Base-by-base conservation (phyloP, 2,888 invertebrate genomes). In the Eristalis intricaria region DNA sequence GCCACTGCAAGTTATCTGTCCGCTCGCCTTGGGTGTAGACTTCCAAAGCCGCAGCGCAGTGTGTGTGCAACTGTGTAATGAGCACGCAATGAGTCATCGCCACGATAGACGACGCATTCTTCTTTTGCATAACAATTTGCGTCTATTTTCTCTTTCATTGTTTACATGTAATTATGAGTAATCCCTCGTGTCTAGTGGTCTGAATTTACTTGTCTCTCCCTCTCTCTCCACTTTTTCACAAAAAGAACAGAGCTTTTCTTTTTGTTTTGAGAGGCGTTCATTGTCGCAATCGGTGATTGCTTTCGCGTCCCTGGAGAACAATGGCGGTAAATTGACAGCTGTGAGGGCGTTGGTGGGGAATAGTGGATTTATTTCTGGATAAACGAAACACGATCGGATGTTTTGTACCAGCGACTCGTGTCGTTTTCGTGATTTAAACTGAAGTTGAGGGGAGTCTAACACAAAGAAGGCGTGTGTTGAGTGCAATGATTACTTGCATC, bases 41-140 rank as follows among this genome's bases (percentile, higher is more conserved):
- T 63, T n/a, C 63, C 26, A 26, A 0, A 32, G 29, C 29, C 29
- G 29, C 50, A 66, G 60, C n/a, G n/a, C n/a, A n/a, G n/a, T n/a
- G n/a, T 38, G 35, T 29, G 43, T 56, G 32, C 56, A 64, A 32
- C 32, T 60, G 23, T 29, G 60, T 26, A 38, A 38, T 38, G 38
- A 70, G 35, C 40, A 15, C 22, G 11, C 13, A 32, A 58, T 84
- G 79, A 78, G 65, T 84, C 79, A 79, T 64, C 73, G n/a, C 11
- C 19, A 65, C 22, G 64, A 19, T 35, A 77, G 60, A 63, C 58
- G 60, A 63, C 64, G 64, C 58, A 35, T 50, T 60, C 74, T 60
- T 75, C 61, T 40, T 74, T 22, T 84, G 80, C 80, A 80, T 84
- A 84, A 65, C 63, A 84, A 79, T 79, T 79, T 70, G 65, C 60